Percentiles rank a stretch among this genome's conserved stretches.
Conservation (phyloP, 2,797 vertebrate genomes). For the Diglossa cyanea region DNA sequence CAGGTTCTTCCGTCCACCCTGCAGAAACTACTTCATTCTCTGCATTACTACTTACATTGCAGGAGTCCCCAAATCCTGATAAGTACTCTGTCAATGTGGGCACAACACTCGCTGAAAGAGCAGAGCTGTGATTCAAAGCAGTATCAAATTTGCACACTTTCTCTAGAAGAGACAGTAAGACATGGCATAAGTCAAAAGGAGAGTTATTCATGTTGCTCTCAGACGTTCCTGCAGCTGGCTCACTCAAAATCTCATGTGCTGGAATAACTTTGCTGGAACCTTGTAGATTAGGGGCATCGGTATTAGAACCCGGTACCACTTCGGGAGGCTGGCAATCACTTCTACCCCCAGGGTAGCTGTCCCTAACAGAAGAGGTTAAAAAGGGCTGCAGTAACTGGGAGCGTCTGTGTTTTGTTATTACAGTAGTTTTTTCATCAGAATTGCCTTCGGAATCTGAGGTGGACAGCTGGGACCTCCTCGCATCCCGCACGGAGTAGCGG, state of each 20-base stretch:
- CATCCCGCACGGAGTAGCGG: slow-evolving; percentile 88
- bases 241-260: slow-evolving; percentile 70
- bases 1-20: slow-evolving; percentile 92
- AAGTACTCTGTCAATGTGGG: slow-evolving; percentile 93
- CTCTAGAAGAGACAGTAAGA: slow-evolving; percentile 91
- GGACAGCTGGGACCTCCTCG: slow-evolving; percentile 87
- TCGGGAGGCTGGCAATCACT: background rate
- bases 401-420: slow-evolving; percentile 74
- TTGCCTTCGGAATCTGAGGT: slow-evolving; percentile 94
- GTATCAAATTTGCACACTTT: slow-evolving; percentile 95
- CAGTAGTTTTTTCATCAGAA: slow-evolving; percentile 81
- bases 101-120: slow-evolving; percentile 86
- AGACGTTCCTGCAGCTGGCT: slow-evolving; percentile 80
- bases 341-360: slow-evolving; percentile 53
- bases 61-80: slow-evolving; percentile 88
- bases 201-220: slow-evolving; percentile 86
- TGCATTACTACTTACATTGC: slow-evolving; percentile 61
- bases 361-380: slow-evolving; percentile 75
- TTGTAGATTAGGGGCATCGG: background rate
- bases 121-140: slow-evolving; percentile 87
- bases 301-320: slow-evolving; percentile 52
- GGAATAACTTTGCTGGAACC: slow-evolving; percentile 63
- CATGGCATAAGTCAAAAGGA: slow-evolving; percentile 92
- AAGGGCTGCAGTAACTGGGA: slow-evolving; percentile 77
- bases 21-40: slow-evolving; percentile 82